A percentile compares a stretch with the other conserved stretches of the same genome.
Evolutionary conservation across 2,797 vertebrate genomes (phyloP).

Genomic region (Sylvilagus floridanus): DNA sequence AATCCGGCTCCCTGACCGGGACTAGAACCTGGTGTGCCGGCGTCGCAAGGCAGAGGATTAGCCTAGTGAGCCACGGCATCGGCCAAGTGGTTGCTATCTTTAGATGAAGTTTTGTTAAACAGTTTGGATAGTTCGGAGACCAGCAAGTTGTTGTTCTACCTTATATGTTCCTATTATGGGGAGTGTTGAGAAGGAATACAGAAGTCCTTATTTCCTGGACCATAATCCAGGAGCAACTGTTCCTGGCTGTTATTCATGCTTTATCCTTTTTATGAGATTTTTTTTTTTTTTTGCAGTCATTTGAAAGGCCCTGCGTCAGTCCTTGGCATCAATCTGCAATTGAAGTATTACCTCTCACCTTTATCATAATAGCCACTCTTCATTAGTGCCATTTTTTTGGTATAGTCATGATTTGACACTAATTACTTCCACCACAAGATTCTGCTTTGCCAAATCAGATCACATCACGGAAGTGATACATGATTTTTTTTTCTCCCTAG

Average conservation of each 20-base stretch:
- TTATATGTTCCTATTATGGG: background rate
- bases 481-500: background rate
- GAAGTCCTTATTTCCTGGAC: background rate
- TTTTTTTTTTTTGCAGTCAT: background rate
- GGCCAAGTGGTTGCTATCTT: background rate
- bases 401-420: slow-evolving; percentile 27
- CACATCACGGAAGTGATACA: background rate
- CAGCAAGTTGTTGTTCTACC: background rate
- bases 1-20: no score
- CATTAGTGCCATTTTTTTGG: slow-evolving; percentile 47
- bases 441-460: slow-evolving; percentile 61
- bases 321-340: slow-evolving; percentile 12
- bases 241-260: background rate
- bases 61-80: no score
- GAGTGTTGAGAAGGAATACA: background rate
- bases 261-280: background rate
- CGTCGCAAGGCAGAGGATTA: no score
- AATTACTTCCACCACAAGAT: slow-evolving; percentile 40
- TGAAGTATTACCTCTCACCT: slow-evolving; percentile 31
- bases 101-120: background rate
- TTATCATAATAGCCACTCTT: background rate
- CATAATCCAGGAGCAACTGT: background rate
- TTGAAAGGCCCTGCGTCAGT: background rate
- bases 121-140: slow-evolving; percentile 25
- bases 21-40: no score